Base-by-base conservation (phyloP, 2,113 vertebrate genomes). In the Helogale parvula region DNA sequence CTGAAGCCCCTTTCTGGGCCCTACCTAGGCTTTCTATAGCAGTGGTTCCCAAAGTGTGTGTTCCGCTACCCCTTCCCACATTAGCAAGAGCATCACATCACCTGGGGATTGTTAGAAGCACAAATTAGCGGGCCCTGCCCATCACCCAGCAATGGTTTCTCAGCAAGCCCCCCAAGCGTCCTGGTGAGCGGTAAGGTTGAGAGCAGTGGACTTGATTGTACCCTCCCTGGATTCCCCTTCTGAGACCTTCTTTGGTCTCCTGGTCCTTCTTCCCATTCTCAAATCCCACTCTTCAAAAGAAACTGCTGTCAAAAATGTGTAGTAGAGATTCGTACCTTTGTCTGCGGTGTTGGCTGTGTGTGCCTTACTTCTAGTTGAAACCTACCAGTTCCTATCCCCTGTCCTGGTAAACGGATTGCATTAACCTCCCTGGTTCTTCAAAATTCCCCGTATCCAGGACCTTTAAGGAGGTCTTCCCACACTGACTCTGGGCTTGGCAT, bases 161-260 rank as follows among this genome's bases (percentile, higher is more conserved):
- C 7, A 2, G 23, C 50, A n/a, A 31, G 25, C 19, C 41, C 23
- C 19, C 7, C 2, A 8, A 33, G n/a, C 1, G 1, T 33, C 12
- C 52, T 41, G 41, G 12, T 54, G 52, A 60, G 29, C 9, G 19
- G 33, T 33, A 79, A n/a, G 29, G 41, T 17, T 47, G 71, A 89
- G 10, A 79, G 41, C 52, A 63, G n/a, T 57, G 0, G 23, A 6
- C 33, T 89, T 84, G 41, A 4, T 68, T 17, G 19, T 50, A 57
- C 7, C 52, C 50, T 79, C 27, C 41, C 38, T 57, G 60, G 8
- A 35, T 31, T 23, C 76, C 15, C 19, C 15, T 19, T 57, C 52
- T 13, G 68, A 27, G 0, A 6, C n/a, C 60, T 68, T 65, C 35
- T 66, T 66, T 54, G 14, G 27, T 90, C 21, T 50, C 50, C 27